Evolutionary conservation across 2,113 vertebrate genomes (phyloP).

Genomic region (Ursus arctos): DNA sequence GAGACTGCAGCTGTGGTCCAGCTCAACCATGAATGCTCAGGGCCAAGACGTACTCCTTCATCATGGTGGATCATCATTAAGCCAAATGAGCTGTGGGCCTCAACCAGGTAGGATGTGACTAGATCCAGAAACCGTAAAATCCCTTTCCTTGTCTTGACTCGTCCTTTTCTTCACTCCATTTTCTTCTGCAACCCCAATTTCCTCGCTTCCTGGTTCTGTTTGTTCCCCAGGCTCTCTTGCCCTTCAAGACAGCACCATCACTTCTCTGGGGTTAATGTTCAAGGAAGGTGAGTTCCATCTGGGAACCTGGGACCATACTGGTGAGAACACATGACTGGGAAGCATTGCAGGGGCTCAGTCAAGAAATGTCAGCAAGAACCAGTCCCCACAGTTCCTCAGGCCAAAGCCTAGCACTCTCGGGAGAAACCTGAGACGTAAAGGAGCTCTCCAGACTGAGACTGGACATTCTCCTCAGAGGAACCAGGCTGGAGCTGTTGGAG

Average conservation of each 20-base stretch:
- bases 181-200: not conserved
- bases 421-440: not conserved
- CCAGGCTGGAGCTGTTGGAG: not conserved
- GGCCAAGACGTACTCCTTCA: not conserved
- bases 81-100: not conserved
- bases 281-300: not conserved
- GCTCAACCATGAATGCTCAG: not conserved
- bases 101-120: not conserved
- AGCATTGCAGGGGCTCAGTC: not conserved
- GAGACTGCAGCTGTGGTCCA: constrained; percentile 50
- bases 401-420: too few species aligned
- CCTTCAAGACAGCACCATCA: not conserved
- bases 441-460: not conserved
- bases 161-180: not conserved
- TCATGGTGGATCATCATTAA: not conserved
- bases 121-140: not conserved
- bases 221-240: not conserved
- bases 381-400: not conserved
- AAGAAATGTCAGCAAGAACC: not conserved
- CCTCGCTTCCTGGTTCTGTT: not conserved
- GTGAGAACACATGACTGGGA: not conserved
- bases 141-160: not conserved
- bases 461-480: not conserved
- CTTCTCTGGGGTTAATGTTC: not conserved
- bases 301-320: not conserved